phyloP scores from a whole-genome alignment of 2,113 vertebrate species.

The Rafetus swinhoei region DNA sequence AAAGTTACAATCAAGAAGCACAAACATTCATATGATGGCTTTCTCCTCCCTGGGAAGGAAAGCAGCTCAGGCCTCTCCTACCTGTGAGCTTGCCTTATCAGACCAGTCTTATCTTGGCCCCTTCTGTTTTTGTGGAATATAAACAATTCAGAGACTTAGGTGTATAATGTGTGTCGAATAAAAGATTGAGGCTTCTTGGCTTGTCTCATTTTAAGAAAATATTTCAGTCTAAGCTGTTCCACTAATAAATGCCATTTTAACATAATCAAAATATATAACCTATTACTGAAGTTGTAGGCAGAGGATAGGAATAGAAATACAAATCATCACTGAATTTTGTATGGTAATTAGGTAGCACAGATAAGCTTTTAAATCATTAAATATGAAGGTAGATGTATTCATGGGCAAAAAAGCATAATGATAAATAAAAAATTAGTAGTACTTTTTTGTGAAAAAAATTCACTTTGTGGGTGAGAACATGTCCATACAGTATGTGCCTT shows the following conservation, averaged over 20 bases:
- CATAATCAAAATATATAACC: not conserved
- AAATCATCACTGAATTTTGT: not conserved
- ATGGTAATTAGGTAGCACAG: not conserved
- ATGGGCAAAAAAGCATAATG: conserved; percentile 5
- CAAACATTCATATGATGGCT: not conserved
- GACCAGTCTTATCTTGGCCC: not conserved
- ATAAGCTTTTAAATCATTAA: not conserved
- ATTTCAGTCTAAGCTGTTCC: not conserved
- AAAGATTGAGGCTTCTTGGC: not conserved
- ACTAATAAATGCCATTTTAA: not conserved
- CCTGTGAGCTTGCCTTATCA: not conserved
- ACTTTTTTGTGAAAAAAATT: not conserved
- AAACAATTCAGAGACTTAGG: not conserved
- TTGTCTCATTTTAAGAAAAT: not conserved
- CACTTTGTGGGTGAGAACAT: not conserved
- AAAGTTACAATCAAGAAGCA: not conserved
- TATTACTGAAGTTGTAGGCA: not conserved
- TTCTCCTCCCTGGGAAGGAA: not conserved
- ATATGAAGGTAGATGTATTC: conserved; percentile 15
- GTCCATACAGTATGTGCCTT: not conserved
- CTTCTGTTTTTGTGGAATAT: not conserved
- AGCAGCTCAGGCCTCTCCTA: not conserved
- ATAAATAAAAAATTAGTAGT: not conserved
- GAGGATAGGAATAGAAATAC: not conserved
- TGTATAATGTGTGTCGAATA: not conserved